Conservation (phyloP, 2,888 invertebrate species). For the Orthosia cruda region DNA sequence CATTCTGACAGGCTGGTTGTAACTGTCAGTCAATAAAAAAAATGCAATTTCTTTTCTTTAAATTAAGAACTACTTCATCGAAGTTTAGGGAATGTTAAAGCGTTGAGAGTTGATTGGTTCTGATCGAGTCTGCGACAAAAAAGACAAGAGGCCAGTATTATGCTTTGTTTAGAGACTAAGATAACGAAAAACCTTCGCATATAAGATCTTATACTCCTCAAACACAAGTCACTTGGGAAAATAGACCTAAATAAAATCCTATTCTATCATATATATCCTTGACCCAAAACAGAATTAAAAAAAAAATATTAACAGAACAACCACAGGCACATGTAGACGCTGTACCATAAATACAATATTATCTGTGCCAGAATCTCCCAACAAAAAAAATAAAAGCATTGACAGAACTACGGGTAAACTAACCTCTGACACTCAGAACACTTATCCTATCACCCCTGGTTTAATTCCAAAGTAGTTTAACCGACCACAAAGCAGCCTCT, state of each 20-base stretch:
- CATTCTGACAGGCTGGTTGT: neutral
- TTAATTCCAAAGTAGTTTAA: slow-evolving; percentile 5
- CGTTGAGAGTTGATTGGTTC: too few relatives aligned
- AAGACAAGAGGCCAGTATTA: neutral
- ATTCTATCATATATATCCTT: neutral
- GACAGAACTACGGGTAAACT: neutral
- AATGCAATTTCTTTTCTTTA: slow-evolving; percentile 6
- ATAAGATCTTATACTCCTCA: neutral
- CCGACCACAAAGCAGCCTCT: slow-evolving; percentile 21
- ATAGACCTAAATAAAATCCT: neutral
- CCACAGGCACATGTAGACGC: neutral
- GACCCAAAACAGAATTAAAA: slow-evolving; percentile 1
- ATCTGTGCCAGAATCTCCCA: neutral
- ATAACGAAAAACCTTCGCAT: neutral
- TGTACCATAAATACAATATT: neutral
- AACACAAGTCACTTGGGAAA: neutral
- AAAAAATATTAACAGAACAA: neutral
- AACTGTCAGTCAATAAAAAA: slow-evolving; percentile 1
- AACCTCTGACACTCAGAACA: neutral
- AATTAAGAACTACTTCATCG: neutral
- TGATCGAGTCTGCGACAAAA: neutral
- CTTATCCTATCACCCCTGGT: neutral
- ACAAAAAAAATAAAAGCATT: neutral
- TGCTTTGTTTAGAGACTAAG: too few relatives aligned
- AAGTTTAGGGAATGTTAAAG: neutral